Conservation (phyloP, 2,888 invertebrate species). For the Cyclophora punctaria region DNA sequence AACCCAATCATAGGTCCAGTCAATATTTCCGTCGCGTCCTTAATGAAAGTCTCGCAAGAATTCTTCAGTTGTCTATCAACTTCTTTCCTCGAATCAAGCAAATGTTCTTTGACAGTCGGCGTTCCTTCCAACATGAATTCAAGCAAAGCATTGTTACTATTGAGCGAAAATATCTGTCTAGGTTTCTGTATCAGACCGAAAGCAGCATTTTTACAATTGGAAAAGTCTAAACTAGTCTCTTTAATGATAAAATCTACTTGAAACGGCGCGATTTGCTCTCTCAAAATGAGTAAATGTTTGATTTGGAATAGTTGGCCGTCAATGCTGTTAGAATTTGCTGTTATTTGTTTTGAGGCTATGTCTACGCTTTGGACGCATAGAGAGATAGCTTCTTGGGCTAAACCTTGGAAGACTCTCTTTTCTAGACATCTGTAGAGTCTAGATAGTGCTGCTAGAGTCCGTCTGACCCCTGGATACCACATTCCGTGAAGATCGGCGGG, state of each 20-base stretch:
- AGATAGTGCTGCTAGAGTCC: conserved; percentile 95
- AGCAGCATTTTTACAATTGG: conserved; percentile 91
- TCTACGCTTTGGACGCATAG: conserved; percentile 94
- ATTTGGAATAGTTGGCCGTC: conserved; percentile 98
- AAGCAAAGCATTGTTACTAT: conserved; percentile 91
- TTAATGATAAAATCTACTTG: conserved; percentile 95
- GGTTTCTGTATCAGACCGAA: conserved; percentile 84
- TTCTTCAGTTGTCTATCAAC: conserved; percentile 94
- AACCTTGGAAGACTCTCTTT: conserved; percentile 94
- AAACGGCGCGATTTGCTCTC: conserved; percentile 99
- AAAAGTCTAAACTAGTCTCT: conserved; percentile 95
- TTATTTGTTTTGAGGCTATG: conserved; percentile 86
- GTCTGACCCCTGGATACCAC: conserved; percentile 99
- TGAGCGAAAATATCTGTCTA: conserved; percentile 89
- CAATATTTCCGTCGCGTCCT: conserved; percentile 83
- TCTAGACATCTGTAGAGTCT: conserved; percentile 91
- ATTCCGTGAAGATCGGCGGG: conserved; percentile 98
- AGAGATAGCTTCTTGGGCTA: conserved; percentile 96
- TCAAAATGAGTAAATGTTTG: conserved; percentile 95
- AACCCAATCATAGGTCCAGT: conserved; percentile 84
- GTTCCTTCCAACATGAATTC: conserved; percentile 95
- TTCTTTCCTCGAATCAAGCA: conserved; percentile 95
- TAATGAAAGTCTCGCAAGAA: conserved; percentile 92
- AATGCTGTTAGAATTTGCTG: conserved; percentile 83
- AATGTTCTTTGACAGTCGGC: conserved; percentile 92